Percentiles rank a stretch among this genome's conserved stretches.
phyloP scores from a whole-genome alignment of 2,113 vertebrate species.

The Tiliqua scincoides region DNA sequence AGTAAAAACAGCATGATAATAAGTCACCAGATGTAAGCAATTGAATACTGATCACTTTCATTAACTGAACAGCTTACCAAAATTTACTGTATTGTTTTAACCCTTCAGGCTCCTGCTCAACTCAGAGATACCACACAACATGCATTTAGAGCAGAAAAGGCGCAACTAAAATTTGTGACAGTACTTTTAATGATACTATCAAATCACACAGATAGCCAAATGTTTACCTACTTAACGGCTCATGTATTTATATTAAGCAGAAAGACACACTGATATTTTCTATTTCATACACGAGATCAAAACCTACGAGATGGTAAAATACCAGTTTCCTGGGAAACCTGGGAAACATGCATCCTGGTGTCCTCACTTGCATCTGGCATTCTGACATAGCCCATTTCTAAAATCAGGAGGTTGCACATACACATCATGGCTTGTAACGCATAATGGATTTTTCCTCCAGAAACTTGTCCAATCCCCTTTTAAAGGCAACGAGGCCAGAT shows the following conservation, averaged over 20 bases:
- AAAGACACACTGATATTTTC: neutral
- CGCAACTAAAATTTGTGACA: constrained; percentile 9
- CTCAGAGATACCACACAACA: constrained; percentile 53
- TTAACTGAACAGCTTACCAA: constrained; percentile 91
- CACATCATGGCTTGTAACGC: no score
- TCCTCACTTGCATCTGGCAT: no score
- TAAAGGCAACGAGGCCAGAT: no score
- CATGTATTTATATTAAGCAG: neutral
- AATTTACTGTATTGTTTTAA: constrained; percentile 82
- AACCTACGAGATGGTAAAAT: neutral
- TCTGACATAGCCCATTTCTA: no score
- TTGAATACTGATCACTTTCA: constrained; percentile 90
- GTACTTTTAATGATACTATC: constrained; percentile 22
- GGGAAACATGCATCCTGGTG: no score
- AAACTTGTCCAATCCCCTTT: no score
- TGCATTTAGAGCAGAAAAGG: constrained; percentile 31
- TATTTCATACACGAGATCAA: neutral
- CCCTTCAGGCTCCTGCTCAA: constrained; percentile 56
- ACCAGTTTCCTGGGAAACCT: neutral
- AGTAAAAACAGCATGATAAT: constrained; percentile 89
- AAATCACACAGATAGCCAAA: neutral
- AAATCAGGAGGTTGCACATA: no score
- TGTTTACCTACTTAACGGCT: neutral
- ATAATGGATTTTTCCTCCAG: no score
- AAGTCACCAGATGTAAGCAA: constrained; percentile 92